Conservation (phyloP, 1,140 invertebrate species). For the Aphidius gifuensis region DNA sequence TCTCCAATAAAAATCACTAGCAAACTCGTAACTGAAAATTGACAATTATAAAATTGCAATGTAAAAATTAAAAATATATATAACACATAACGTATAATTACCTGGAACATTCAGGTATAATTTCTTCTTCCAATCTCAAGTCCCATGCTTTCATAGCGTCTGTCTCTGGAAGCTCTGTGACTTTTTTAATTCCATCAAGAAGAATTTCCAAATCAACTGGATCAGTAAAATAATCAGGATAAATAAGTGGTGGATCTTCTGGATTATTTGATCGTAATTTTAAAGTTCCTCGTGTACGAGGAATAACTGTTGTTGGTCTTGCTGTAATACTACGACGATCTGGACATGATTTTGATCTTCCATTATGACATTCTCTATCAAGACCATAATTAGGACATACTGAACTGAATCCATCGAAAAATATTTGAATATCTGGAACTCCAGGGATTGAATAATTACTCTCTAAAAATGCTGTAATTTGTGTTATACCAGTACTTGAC, state of each 20-base stretch:
- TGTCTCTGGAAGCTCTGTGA: slow-evolving; percentile 45
- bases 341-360: slow-evolving; percentile 32
- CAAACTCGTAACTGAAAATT: slow-evolving; percentile 43
- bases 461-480: slow-evolving; percentile 50
- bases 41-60: slow-evolving; percentile 20
- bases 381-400: slow-evolving; percentile 42
- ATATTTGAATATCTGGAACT: slow-evolving; percentile 42
- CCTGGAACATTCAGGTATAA: slow-evolving; percentile 40
- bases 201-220: slow-evolving; percentile 53
- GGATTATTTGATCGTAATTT: slow-evolving; percentile 58
- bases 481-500: slow-evolving; percentile 53
- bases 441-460: slow-evolving; percentile 37
- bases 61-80: not conserved
- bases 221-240: slow-evolving; percentile 64
- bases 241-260: slow-evolving; percentile 62
- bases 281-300: slow-evolving; percentile 40
- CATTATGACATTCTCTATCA: slow-evolving; percentile 41
- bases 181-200: slow-evolving; percentile 51
- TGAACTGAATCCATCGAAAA: slow-evolving; percentile 51
- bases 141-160: slow-evolving; percentile 52
- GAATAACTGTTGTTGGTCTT: slow-evolving; percentile 41
- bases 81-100: slow-evolving; percentile 18
- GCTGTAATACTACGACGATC: slow-evolving; percentile 40
- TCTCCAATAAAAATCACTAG: slow-evolving; percentile 56
- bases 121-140: slow-evolving; percentile 42